These are phyloP conservation scores for Drosophila mayaguana DNA, from an alignment of 2,888 invertebrate genomes.

Conservation along the genomic window DNA sequence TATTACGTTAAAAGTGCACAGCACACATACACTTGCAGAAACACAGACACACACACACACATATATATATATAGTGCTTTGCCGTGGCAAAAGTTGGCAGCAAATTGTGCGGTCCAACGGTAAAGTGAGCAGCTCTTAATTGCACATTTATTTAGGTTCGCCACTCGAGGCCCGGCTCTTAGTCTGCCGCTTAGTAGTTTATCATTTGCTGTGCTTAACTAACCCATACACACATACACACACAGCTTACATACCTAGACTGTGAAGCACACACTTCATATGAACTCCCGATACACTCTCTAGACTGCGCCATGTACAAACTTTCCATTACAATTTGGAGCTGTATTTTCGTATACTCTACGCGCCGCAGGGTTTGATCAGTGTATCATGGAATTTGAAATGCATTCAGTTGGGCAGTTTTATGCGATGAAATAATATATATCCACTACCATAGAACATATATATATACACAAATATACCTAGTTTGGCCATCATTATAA, in stretches of 20 bases:
- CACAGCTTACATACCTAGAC: conserved; percentile 5
- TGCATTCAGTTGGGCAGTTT: neutral
- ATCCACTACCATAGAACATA: no score
- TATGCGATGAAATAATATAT: no score
- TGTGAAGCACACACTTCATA: conserved; percentile 44
- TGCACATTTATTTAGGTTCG: conserved; percentile 83
- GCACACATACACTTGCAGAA: conserved; percentile 33
- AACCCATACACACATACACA: conserved; percentile 38
- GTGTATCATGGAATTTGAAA: neutral
- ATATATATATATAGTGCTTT: conserved; percentile 18
- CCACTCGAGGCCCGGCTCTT: conserved; percentile 50
- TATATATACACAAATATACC: no score
- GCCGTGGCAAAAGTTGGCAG: conserved; percentile 68
- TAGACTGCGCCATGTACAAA: conserved; percentile 47
- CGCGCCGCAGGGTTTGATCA: neutral
- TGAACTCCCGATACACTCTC: conserved; percentile 32
- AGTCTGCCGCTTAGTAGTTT: conserved; percentile 79
- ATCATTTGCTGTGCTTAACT: conserved; percentile 80
- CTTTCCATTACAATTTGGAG: conserved; percentile 54
- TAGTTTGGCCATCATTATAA: no score
- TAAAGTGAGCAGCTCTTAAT: conserved; percentile 83
- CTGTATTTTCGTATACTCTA: conserved; percentile 29
- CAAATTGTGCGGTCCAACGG: conserved; percentile 80
- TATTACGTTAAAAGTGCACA: conserved; percentile 79
- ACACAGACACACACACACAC: conserved; percentile 8